A percentile compares a stretch with the other conserved stretches of the same genome.
These are phyloP conservation scores for Oasisia sp. DNA, from an alignment of 2,888 invertebrate genomes.

Conservation along the genomic window DNA sequence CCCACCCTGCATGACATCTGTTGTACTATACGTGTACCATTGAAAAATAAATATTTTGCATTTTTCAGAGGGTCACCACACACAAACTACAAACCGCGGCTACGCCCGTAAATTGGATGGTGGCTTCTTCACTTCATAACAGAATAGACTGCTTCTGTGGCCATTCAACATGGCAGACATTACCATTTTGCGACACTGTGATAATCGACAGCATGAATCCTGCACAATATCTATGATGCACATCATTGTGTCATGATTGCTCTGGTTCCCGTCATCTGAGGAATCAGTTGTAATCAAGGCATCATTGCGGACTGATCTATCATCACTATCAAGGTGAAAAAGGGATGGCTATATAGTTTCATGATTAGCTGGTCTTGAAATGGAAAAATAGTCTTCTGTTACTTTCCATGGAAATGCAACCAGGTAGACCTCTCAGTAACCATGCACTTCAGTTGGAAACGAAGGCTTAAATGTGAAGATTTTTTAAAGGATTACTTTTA, in stretches of 20 bases:
- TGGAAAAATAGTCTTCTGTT: neutral
- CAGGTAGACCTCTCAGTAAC: neutral
- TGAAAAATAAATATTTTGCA: neutral
- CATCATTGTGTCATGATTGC: neutral
- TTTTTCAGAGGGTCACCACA: slow-evolving; percentile 63
- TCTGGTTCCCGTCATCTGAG: neutral
- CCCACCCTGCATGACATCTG: neutral
- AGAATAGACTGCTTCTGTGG: neutral
- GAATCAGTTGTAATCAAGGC: neutral
- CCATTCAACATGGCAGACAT: neutral
- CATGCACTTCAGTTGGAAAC: neutral
- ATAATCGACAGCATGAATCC: neutral
- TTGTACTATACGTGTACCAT: neutral
- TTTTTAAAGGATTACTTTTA: too few species aligned
- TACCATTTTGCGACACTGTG: slow-evolving; percentile 12
- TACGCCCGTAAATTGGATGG: slow-evolving; percentile 66
- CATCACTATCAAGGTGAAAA: neutral
- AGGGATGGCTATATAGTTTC: neutral
- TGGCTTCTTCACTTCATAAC: slow-evolving; percentile 62
- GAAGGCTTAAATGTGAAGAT: neutral
- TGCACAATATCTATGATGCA: neutral
- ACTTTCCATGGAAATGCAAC: neutral
- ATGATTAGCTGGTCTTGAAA: neutral
- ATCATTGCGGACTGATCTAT: neutral
- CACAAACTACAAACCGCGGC: slow-evolving; percentile 66